Percentiles rank a stretch among this genome's conserved stretches.
Evolutionary conservation across 2,888 invertebrate species (phyloP).

Genomic region (Andrena camellia): DNA sequence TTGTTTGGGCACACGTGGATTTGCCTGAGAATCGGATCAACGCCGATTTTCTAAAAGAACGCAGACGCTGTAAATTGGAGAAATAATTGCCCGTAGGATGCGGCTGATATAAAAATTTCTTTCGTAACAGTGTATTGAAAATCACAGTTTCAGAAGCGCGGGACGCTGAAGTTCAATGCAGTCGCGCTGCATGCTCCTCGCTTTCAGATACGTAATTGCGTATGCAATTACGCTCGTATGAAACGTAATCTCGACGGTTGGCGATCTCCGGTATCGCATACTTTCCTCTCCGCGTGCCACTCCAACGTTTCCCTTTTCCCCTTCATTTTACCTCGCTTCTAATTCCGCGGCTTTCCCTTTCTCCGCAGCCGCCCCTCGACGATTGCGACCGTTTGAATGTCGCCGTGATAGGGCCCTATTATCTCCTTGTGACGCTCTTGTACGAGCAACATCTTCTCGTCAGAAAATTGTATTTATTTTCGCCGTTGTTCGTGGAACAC

Average conservation of each 20-base stretch:
- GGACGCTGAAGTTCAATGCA: not conserved
- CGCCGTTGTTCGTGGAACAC: not conserved
- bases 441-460: slow-evolving; percentile 4
- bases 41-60: not conserved
- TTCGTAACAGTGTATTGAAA: not conserved
- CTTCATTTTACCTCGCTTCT: slow-evolving; percentile 41
- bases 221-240: slow-evolving; percentile 45
- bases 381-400: slow-evolving; percentile 51
- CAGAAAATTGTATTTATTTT: slow-evolving; percentile 24
- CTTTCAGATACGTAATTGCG: slow-evolving; percentile 47
- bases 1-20: too few species aligned
- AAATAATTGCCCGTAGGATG: not conserved
- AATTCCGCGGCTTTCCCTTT: slow-evolving; percentile 40
- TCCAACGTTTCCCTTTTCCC: slow-evolving; percentile 36
- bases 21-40: too few species aligned
- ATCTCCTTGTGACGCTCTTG: not conserved
- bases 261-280: slow-evolving; percentile 31
- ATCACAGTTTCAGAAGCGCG: not conserved
- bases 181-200: slow-evolving; percentile 14
- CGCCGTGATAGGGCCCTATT: slow-evolving; percentile 32
- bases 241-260: slow-evolving; percentile 30
- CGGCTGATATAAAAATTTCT: not conserved
- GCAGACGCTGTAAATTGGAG: not conserved
- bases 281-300: slow-evolving; percentile 36
- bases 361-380: slow-evolving; percentile 7